A percentile compares a stretch with the other conserved stretches of the same genome.
phyloP scores from a whole-genome alignment of 2,888 invertebrate species.

The Punctoribates punctum region DNA sequence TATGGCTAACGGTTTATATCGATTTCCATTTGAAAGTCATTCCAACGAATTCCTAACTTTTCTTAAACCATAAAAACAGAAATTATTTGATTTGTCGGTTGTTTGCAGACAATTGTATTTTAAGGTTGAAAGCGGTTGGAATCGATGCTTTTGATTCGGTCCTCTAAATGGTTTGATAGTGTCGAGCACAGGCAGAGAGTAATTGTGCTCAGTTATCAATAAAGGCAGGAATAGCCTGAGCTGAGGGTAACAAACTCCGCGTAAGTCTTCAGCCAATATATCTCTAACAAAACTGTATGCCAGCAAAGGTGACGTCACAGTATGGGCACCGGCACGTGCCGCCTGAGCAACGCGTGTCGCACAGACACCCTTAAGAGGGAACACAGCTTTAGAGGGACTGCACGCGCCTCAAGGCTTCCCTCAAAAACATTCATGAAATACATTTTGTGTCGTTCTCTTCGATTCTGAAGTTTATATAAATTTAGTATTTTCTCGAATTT shows the following conservation, averaged over 20 bases:
- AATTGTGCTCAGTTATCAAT: neutral
- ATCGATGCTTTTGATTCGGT: conserved; percentile 21
- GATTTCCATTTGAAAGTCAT: too few relatives aligned
- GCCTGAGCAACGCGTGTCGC: neutral
- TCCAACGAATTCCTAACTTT: neutral
- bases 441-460: neutral
- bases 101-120: conserved; percentile 20
- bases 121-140: neutral
- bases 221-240: neutral
- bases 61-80: neutral
- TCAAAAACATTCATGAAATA: conserved; percentile 7
- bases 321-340: conserved; percentile 18
- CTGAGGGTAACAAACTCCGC: conserved; percentile 26
- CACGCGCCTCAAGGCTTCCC: conserved; percentile 19
- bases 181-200: neutral
- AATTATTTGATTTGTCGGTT: conserved; percentile 16
- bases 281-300: conserved; percentile 3
- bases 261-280: neutral
- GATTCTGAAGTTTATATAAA: neutral
- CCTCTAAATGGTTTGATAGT: neutral
- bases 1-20: too few relatives aligned
- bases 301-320: conserved; percentile 4
- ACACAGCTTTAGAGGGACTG: neutral
- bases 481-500: neutral
- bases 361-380: conserved; percentile 2